Evolutionary conservation across 1,140 invertebrate genomes (phyloP).

Genomic region (Theocolax elegans): DNA sequence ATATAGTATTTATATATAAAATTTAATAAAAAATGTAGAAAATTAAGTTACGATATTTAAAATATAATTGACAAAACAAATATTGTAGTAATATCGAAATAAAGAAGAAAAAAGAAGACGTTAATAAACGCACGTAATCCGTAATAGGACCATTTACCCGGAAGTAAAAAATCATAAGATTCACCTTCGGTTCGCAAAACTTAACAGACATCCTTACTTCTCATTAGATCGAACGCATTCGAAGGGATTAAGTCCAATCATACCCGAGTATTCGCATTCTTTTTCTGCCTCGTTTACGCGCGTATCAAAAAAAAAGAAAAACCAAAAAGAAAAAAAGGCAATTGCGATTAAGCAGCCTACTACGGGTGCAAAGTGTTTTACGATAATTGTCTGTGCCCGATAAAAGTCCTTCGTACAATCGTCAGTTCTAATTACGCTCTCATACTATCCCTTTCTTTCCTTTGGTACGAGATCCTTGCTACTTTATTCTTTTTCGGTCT

Average conservation of each 20-base stretch:
- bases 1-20: no score
- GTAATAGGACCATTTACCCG: not conserved
- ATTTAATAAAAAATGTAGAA: no score
- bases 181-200: constrained; percentile 6
- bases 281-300: constrained; percentile 23
- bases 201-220: constrained; percentile 23
- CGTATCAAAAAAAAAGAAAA: not conserved
- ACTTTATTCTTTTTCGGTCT: constrained; percentile 30
- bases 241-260: constrained; percentile 30
- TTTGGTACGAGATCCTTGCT: constrained; percentile 38
- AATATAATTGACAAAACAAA: no score
- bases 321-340: not conserved
- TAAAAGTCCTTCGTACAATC: constrained; percentile 25
- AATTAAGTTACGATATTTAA: no score
- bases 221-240: constrained; percentile 26
- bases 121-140: not conserved
- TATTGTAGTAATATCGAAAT: no score
- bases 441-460: constrained; percentile 34
- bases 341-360: constrained; percentile 34
- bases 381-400: constrained; percentile 25
- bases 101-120: not conserved
- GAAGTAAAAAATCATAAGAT: constrained; percentile 15
- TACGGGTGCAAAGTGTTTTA: constrained; percentile 34
- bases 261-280: not conserved
- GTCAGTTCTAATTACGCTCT: constrained; percentile 36